phyloP scores from a whole-genome alignment of 2,888 invertebrate species.

The Polydrusus cervinus region DNA sequence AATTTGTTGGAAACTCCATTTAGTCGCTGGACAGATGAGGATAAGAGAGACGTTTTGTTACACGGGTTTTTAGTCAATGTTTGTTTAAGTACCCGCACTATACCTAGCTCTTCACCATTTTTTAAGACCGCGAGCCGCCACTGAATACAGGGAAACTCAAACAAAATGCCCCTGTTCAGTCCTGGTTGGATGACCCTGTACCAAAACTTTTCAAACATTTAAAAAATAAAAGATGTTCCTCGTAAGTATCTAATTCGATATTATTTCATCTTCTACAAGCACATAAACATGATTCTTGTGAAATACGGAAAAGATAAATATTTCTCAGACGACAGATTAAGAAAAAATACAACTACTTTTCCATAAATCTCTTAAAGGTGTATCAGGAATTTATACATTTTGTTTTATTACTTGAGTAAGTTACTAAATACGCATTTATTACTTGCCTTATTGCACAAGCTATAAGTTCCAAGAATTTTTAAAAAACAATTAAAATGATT shows the following conservation, averaged over 20 bases:
- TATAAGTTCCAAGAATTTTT: conserved; percentile 56
- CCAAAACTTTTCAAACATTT: background rate
- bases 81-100: too few species aligned
- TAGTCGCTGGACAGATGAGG: too few species aligned
- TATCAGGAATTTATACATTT: conserved; percentile 10
- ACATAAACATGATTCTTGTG: background rate
- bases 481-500: conserved; percentile 56
- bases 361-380: conserved; percentile 11
- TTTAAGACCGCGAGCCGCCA: too few species aligned
- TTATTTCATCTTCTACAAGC: background rate
- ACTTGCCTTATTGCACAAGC: conserved; percentile 53
- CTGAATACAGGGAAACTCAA: too few species aligned
- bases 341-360: conserved; percentile 18
- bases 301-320: conserved; percentile 19
- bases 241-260: too few species aligned
- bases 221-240: too few species aligned
- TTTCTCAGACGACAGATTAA: background rate
- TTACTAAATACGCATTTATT: conserved; percentile 55
- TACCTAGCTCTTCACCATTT: too few species aligned
- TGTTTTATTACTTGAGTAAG: conserved; percentile 17
- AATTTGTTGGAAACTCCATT: too few species aligned
- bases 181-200: too few species aligned
- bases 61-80: too few species aligned
- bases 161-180: too few species aligned
- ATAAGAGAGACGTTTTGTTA: too few species aligned